Conservation (phyloP, 2,797 vertebrate species). For the Cryptoprocta ferox region DNA sequence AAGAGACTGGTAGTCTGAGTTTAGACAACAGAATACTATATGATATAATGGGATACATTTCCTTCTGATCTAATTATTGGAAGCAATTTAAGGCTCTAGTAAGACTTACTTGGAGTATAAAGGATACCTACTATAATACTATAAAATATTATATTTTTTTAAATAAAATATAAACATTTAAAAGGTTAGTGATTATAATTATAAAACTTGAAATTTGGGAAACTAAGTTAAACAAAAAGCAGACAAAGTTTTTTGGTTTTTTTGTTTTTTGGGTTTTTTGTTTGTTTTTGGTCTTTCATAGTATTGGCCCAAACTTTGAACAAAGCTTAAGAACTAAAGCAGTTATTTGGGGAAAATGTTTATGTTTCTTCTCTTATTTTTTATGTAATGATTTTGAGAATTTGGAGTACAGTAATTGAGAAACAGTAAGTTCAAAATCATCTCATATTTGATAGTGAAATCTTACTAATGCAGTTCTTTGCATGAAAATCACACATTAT, state of each 20-base stretch:
- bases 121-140: background rate
- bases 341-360: background rate
- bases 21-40: background rate
- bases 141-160: too few relatives aligned
- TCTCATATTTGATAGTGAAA: constrained; percentile 26
- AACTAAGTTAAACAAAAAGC: constrained; percentile 29
- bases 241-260: background rate
- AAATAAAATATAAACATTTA: constrained; percentile 43
- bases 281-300: background rate
- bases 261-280: background rate
- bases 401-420: background rate
- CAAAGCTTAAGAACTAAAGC: background rate
- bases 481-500: constrained; percentile 25
- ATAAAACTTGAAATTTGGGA: constrained; percentile 20
- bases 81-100: background rate
- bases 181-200: background rate
- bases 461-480: constrained; percentile 51
- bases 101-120: background rate
- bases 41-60: background rate
- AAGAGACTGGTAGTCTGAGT: background rate
- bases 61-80: background rate
- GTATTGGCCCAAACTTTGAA: background rate
- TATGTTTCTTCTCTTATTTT: constrained; percentile 36
- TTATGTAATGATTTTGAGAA: constrained; percentile 21
- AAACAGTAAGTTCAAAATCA: constrained; percentile 3